Base-by-base conservation (phyloP, 2,113 vertebrate species). In the Argyrosomus japonicus region DNA sequence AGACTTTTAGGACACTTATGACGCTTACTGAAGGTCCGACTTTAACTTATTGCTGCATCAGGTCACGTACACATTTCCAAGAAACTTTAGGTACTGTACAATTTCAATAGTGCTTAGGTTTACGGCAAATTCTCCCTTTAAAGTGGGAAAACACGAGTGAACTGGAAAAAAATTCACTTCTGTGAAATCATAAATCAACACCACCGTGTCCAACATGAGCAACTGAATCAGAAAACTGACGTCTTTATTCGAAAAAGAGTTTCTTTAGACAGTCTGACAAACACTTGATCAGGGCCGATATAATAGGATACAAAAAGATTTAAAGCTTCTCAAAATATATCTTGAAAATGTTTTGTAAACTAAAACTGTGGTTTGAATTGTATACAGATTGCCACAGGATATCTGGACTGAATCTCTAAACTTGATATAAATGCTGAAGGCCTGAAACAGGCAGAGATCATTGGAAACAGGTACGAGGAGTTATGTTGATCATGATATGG, bases 391-490 rank as follows among this genome's bases (percentile, higher is more conserved):
- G n/a, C 72, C 32, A 73, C 14, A 56, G n/a, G 72, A 53, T 72
- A 29, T 81, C 68, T 69, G 79, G 75, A 82, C 1, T 51, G 14
- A 67, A 62, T 76, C n/a, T 62, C 73, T 74, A 56, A 25, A n/a
- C 12, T 73, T 65, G 14, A 56, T 47, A 43, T 32, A 51, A 0
- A 70, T 76, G 45, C 4, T 58, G 62, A 57, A 51, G 17, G 63
- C 56, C 50, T 40, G 36, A 80, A 75, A 68, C 62, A 68, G 48
- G 48, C 67, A 68, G 53, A 47, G 74, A 54, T 68, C 51, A 73
- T 47, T 86, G 74, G 62, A 88, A 79, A 80, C 63, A 54, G 57
- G 81, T 78, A 84, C 47, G 75, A 36, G 68, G 19, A 79, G 25
- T 3, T 21, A 45, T 68, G 62, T 17, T 60, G 68, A 71, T 21